Base-by-base conservation (phyloP, 2,113 vertebrate genomes). In the Agelaius phoeniceus region DNA sequence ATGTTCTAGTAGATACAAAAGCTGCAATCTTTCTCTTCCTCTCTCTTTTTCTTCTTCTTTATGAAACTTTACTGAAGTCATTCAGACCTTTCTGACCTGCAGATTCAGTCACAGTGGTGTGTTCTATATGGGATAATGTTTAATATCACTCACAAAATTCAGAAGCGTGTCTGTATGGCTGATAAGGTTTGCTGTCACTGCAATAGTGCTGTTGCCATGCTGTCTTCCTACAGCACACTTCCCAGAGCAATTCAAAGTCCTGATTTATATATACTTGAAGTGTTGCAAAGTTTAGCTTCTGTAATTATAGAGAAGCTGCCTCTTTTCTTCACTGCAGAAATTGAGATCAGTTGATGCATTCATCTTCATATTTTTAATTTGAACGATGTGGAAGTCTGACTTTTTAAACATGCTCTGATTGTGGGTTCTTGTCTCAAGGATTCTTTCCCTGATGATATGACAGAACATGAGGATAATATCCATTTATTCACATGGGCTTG, bases 261-360 rank as follows among this genome's bases (percentile, higher is more conserved):
- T 86, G 79, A 84, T 88, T 93, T 96, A 87, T 79, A 90, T 88
- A 81, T 88, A 93, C 78, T 86, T 97, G 83, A 93, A 96, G 94
- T 93, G 90, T 92, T 96, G 95, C 94, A 88, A 96, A 94, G 90
- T 94, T 96, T 97, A 96, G 94, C 76, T 88, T 90, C 90, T 72
- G 28, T 96, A 97, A 96, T 96, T 96, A 95, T 31, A 93, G 84
- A 94, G 92, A 90, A 96, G 75, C 72, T 86, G 90, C 41, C 78
- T 88, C 87, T 87, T 89, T 83, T 85, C 90, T 88, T 90, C 68
- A 33, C 72, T 75, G 59, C 44, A 95, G 82, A 93, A 94, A 86
- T 27, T 84, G 93, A 93, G 72, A 96, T 93, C 39, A 27, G 41
- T 90, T 74, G 57, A 75, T 71, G 79, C 84, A 96, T 84, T 96